These are phyloP conservation scores for Eurystomus gularis DNA, from an alignment of 2,113 vertebrate species.

Conservation along the genomic window DNA sequence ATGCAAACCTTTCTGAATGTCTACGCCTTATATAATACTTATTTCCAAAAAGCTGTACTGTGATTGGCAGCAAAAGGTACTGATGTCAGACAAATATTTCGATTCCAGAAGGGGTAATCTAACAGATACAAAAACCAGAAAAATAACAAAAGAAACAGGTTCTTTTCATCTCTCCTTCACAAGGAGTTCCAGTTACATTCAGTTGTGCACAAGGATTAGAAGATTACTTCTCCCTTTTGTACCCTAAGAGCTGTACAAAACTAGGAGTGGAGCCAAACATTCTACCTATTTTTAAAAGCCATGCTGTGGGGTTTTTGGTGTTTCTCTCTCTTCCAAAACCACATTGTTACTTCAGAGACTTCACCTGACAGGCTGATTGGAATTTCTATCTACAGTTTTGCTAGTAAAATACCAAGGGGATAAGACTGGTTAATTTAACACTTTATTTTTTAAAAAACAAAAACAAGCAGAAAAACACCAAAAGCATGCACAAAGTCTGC, in stretches of 20 bases:
- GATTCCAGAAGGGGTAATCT: not conserved
- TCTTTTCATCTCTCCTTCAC: not conserved
- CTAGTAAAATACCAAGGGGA: not conserved
- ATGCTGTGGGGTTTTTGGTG: not conserved
- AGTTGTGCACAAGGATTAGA: not conserved
- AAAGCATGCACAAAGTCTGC: not conserved
- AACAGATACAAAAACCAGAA: not conserved
- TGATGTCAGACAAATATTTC: not conserved
- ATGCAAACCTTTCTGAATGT: not conserved
- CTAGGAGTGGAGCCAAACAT: not conserved
- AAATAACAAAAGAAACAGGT: not conserved
- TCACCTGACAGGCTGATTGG: not conserved
- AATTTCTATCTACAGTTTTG: not conserved
- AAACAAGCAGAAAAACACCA: not conserved
- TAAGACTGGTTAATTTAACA: not conserved
- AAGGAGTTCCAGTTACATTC: not conserved
- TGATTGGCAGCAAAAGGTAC: not conserved
- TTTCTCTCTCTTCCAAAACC: not conserved
- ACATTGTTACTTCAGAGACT: not conserved
- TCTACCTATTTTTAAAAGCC: not conserved
- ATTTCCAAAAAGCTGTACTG: not conserved
- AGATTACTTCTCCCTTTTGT: not conserved
- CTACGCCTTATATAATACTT: not conserved
- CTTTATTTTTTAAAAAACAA: not conserved
- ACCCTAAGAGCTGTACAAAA: not conserved